Conservation (phyloP, 2,888 invertebrate species). For the Brachynemurus nebulosus region DNA sequence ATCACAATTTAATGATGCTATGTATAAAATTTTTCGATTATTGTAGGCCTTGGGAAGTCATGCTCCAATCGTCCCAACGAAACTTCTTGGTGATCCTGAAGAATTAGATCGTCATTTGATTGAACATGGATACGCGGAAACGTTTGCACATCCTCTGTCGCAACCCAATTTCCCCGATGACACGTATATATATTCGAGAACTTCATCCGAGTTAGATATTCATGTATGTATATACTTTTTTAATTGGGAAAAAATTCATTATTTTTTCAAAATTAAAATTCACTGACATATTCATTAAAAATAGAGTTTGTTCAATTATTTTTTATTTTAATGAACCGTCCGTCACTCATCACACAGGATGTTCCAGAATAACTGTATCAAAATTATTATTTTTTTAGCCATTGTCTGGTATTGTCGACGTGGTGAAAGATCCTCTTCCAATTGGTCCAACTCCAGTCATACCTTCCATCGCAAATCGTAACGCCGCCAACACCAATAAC, state of each 20-base stretch:
- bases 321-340: too few species aligned
- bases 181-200: constrained; percentile 34
- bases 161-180: constrained; percentile 24
- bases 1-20: too few species aligned
- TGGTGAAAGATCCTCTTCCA: constrained; percentile 43
- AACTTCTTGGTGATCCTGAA: constrained; percentile 69
- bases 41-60: constrained; percentile 50
- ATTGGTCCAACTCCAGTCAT: constrained; percentile 11
- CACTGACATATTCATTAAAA: too few species aligned
- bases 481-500: constrained; percentile 9
- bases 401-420: constrained; percentile 49
- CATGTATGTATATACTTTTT: not conserved
- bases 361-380: not conserved
- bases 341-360: too few species aligned
- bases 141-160: constrained; percentile 25
- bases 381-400: constrained; percentile 30
- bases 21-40: too few species aligned
- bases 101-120: constrained; percentile 61
- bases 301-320: too few species aligned
- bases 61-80: constrained; percentile 75
- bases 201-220: constrained; percentile 30
- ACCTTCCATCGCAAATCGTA: constrained; percentile 6
- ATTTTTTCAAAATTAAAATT: too few species aligned
- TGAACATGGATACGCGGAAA: constrained; percentile 44
- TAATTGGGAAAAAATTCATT: too few species aligned